Base-by-base conservation (phyloP, 2,113 vertebrate species). In the Dicaeum eximium region DNA sequence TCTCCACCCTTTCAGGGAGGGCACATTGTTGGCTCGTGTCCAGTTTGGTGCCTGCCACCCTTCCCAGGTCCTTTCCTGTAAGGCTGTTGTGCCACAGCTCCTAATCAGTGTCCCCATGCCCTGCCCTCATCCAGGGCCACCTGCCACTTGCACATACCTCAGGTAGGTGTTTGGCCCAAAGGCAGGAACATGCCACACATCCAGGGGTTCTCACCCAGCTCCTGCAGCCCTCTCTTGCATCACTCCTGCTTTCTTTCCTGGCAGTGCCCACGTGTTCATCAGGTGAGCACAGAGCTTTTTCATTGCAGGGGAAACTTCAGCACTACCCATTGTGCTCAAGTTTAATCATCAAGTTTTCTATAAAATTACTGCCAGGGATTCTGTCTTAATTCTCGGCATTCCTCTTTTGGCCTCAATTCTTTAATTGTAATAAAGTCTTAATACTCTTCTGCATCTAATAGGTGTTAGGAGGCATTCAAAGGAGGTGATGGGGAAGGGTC, bases 21-120 rank as follows among this genome's bases (percentile, higher is more conserved):
- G 64, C 30, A 22, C 22, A 0, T 4, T 6, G 61, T 3, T 75
- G 54, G 79, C n/a, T 40, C 2, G 0, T 35, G 8, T 2, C 56
- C 61, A 50, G 37, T 17, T 28, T 35, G 53, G 42, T 17, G 10
- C 38, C 33, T 4, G 10, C 51, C 40, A 23, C 40, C 50, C 14
- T 42, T 33, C 20, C 66, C 73, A 40, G 35, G 15, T 19, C 61
- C 23, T 60, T 81, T 82, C 47, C 58, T 66, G 77, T 24, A 50
- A 61, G 47, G 58, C 28, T 82, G 40, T 58, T 67, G 30, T 24
- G 28, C 23, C 45, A 71, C 61, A n/a, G 50, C 81, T 77, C 70
- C 70, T 38, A 20, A 78, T 61, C 42, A 2, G 6, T 13, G 8
- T 42, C 60, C 72, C 25, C 20, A 1, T 25, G 69, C 75, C 81